phyloP scores from a whole-genome alignment of 2,888 invertebrate species.

The Leptopilina drosophilae region DNA sequence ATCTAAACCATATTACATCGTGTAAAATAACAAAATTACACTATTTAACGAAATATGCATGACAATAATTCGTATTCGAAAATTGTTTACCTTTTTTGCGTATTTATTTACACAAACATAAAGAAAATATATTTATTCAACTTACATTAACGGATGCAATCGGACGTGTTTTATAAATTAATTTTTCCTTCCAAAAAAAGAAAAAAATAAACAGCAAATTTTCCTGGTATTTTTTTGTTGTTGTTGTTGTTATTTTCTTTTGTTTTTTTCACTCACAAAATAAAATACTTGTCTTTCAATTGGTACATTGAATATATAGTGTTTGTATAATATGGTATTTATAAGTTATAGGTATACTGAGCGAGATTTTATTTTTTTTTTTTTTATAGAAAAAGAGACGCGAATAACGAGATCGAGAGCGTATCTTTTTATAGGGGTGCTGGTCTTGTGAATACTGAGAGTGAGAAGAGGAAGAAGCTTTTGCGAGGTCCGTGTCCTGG shows the following conservation, averaged over 20 bases:
- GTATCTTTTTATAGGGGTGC: conserved; percentile 68
- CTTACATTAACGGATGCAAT: no score
- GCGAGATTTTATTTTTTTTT: conserved; percentile 3
- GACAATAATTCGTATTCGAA: no score
- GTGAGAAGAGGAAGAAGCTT: conserved; percentile 52
- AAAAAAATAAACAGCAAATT: background rate
- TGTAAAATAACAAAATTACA: no score
- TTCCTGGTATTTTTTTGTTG: background rate
- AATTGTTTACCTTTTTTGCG: no score
- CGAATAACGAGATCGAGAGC: conserved; percentile 50
- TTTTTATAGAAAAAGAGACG: conserved; percentile 18
- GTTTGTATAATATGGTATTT: no score
- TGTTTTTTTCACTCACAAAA: conserved; percentile 28
- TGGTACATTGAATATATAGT: conserved; percentile 40
- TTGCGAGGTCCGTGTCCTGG: conserved; percentile 67
- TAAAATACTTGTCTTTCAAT: background rate
- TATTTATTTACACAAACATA: no score
- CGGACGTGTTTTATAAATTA: no score
- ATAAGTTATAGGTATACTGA: background rate
- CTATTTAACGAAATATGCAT: no score
- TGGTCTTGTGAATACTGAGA: conserved; percentile 73
- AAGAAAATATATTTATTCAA: no score
- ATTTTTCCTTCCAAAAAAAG: background rate
- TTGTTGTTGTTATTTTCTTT: no score
- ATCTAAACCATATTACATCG: no score